A percentile compares a stretch with the other conserved stretches of the same genome.
Conservation (phyloP, 2,888 invertebrate species). For the Eupithecia tripunctaria region DNA sequence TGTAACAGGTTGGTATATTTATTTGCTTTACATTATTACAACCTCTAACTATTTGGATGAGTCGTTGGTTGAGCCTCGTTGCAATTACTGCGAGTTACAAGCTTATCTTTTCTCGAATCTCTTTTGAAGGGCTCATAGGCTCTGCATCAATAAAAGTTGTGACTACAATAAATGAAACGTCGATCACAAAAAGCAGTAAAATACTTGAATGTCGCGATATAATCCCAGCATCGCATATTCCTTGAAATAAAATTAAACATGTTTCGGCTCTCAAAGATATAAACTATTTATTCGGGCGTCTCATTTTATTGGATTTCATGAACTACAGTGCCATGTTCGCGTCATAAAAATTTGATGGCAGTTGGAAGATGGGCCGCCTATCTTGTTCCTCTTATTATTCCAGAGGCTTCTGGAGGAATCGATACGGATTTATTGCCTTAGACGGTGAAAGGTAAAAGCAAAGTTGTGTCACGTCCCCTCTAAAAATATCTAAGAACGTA, state of each 20-base stretch:
- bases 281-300: constrained; percentile 41
- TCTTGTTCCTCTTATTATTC: constrained; percentile 49
- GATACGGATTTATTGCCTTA: constrained; percentile 49
- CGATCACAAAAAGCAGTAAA: constrained; percentile 13
- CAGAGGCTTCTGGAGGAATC: constrained; percentile 43
- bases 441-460: constrained; percentile 47
- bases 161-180: neutral
- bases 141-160: neutral
- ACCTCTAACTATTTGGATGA: too few relatives aligned
- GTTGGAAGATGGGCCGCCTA: constrained; percentile 46
- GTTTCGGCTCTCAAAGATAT: constrained; percentile 29
- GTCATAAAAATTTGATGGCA: constrained; percentile 54
- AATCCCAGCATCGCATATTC: constrained; percentile 11
- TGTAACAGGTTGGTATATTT: constrained; percentile 17
- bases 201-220: constrained; percentile 10
- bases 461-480: constrained; percentile 48
- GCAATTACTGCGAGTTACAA: too few relatives aligned
- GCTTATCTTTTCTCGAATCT: neutral
- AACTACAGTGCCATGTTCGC: constrained; percentile 44
- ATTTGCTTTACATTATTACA: too few relatives aligned
- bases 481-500: constrained; percentile 42
- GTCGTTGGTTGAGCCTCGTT: too few relatives aligned
- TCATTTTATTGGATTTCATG: constrained; percentile 53
- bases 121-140: neutral
- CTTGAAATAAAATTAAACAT: constrained; percentile 30